Percentiles rank a stretch among this genome's conserved stretches.
Evolutionary conservation across 2,113 vertebrate species (phyloP).

Genomic region (Bufo gargarizans): DNA sequence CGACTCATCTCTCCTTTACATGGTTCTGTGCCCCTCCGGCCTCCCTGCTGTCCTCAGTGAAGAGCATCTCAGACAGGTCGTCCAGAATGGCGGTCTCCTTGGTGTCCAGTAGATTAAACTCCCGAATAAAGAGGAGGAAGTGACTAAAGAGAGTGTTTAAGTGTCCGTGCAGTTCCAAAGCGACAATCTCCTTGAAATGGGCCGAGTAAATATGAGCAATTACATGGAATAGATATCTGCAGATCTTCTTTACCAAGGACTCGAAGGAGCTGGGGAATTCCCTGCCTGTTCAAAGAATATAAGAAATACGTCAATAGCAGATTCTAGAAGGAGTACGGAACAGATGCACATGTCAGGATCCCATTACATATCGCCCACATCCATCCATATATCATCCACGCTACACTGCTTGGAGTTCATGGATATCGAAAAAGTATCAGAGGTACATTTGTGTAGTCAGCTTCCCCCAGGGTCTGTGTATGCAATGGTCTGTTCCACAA

Average conservation of each 20-base stretch:
- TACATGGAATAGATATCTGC: slow-evolving; percentile 94
- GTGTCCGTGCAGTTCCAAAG: slow-evolving; percentile 95
- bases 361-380: not conserved
- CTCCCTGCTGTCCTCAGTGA: slow-evolving; percentile 71
- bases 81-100: slow-evolving; percentile 98
- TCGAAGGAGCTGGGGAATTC: slow-evolving; percentile 97
- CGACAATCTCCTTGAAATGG: slow-evolving; percentile 97
- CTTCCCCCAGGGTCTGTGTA: not conserved
- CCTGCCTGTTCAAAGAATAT: slow-evolving; percentile 77
- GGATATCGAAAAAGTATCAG: too few species aligned
- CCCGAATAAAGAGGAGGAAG: slow-evolving; percentile 97
- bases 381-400: not conserved
- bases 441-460: not conserved
- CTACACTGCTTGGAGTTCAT: too few species aligned
- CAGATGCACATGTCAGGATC: not conserved
- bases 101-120: slow-evolving; percentile 97
- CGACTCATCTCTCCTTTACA: slow-evolving; percentile 95
- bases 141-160: slow-evolving; percentile 96
- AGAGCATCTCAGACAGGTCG: slow-evolving; percentile 96
- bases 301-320: not conserved
- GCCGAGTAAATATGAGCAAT: slow-evolving; percentile 98
- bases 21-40: slow-evolving; percentile 88
- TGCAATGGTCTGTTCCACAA: not conserved
- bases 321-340: not conserved
- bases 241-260: slow-evolving; percentile 96